phyloP scores from a whole-genome alignment of 2,797 vertebrate species.

The Pempheris klunzingeri region DNA sequence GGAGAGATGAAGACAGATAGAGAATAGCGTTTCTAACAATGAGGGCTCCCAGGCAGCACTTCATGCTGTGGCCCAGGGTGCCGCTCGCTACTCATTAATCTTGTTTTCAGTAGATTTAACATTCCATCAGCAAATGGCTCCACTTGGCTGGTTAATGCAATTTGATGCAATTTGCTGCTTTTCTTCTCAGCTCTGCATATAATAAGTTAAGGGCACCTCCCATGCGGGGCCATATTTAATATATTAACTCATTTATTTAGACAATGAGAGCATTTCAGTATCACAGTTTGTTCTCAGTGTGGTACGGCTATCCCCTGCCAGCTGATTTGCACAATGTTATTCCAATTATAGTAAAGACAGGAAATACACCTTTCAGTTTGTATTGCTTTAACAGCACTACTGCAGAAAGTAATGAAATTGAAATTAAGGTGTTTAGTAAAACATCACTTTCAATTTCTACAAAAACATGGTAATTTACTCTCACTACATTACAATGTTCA shows the following conservation, averaged over 20 bases:
- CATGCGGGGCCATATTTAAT: conserved; percentile 68
- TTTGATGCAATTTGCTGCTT: conserved; percentile 80
- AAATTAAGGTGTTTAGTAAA: conserved; percentile 33
- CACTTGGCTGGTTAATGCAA: conserved; percentile 82
- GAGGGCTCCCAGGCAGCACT: conserved; percentile 60
- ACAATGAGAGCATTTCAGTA: conserved; percentile 54
- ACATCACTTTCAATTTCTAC: conserved; percentile 27
- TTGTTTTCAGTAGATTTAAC: conserved; percentile 84
- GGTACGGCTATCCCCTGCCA: conserved; percentile 24
- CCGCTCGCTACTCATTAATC: conserved; percentile 81
- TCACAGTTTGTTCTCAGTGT: conserved; percentile 51
- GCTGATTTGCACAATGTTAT: conserved; percentile 48
- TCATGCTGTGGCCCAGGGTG: conserved; percentile 68
- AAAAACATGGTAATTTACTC: conserved; percentile 18
- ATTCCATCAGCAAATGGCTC: conserved; percentile 82
- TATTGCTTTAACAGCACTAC: conserved; percentile 9
- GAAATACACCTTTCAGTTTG: conserved; percentile 34
- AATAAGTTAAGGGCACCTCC: conserved; percentile 75
- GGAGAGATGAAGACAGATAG: conserved; percentile 68
- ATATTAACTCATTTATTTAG: conserved; percentile 72
- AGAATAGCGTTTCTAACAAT: conserved; percentile 72
- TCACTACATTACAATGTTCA: conserved; percentile 1
- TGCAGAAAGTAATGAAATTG: conserved; percentile 41
- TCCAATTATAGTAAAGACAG: conserved; percentile 13
- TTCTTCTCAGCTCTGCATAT: conserved; percentile 64